Percentiles rank a stretch among this genome's conserved stretches.
These are phyloP conservation scores for Nycticorax nycticorax DNA, from an alignment of 2,113 vertebrate species.

Conservation along the genomic window DNA sequence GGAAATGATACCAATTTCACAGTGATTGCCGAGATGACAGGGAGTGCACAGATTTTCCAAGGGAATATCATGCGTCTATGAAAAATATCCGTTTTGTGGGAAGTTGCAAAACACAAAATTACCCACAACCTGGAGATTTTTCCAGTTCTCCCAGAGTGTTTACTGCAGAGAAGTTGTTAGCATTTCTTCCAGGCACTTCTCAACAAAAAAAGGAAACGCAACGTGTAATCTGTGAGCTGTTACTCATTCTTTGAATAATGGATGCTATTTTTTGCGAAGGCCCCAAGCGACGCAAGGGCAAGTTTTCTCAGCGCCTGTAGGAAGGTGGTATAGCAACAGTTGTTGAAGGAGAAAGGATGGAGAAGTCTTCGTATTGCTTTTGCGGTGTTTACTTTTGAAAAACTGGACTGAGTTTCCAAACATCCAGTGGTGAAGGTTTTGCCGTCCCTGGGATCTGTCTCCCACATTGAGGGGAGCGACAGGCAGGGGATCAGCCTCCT, in stretches of 20 bases:
- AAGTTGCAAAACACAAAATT: not conserved
- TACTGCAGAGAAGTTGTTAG: not conserved
- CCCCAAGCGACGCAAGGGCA: not conserved
- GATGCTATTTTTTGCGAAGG: not conserved
- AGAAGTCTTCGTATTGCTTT: not conserved
- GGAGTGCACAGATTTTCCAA: not conserved
- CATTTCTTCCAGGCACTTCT: not conserved
- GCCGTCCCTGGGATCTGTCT: not conserved
- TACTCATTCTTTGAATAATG: constrained; percentile 31
- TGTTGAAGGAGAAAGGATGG: not conserved
- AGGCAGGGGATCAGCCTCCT: not conserved
- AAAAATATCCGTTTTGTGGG: not conserved
- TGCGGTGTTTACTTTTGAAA: constrained; percentile 19
- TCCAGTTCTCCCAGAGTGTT: not conserved
- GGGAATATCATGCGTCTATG: not conserved
- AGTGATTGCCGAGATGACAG: not conserved
- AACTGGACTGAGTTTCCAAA: not conserved
- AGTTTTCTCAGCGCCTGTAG: not conserved
- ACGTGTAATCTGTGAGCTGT: not conserved
- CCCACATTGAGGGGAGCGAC: not conserved
- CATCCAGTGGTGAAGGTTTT: not conserved
- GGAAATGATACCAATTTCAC: not conserved
- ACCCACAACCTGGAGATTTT: not conserved
- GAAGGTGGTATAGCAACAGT: not conserved
- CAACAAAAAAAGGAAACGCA: not conserved